These are phyloP conservation scores for Drosophila mimica DNA, from an alignment of 2,888 invertebrate genomes.

Conservation along the genomic window DNA sequence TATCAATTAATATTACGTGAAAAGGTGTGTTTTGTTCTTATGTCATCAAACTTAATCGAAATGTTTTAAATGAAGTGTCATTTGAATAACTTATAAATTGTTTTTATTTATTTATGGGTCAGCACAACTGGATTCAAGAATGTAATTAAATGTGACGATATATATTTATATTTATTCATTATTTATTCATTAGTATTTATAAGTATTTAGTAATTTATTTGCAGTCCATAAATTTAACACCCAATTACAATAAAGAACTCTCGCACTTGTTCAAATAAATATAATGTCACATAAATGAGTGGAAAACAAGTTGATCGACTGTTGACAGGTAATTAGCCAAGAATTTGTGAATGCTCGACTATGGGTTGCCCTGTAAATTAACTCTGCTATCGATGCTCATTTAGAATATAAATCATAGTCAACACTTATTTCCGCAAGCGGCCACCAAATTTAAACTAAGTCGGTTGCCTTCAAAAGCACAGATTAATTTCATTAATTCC, in stretches of 20 bases:
- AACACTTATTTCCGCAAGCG: background rate
- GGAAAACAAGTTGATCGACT: background rate
- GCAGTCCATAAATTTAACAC: background rate
- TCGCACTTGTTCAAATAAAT: background rate
- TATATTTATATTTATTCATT: too few relatives aligned
- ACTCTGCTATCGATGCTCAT: background rate
- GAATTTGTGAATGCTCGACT: background rate
- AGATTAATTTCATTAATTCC: background rate
- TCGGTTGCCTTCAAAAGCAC: background rate
- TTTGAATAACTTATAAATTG: constrained; percentile 15
- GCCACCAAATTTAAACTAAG: background rate
- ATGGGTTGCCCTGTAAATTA: background rate
- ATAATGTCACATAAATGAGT: background rate
- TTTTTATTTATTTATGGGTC: constrained; percentile 5
- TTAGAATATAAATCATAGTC: background rate
- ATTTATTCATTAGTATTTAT: too few relatives aligned
- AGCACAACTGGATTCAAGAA: background rate
- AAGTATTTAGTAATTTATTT: background rate
- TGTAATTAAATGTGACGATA: background rate
- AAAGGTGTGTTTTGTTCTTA: constrained; percentile 36
- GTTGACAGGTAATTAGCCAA: constrained; percentile 4
- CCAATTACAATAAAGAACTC: background rate
- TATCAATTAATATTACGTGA: constrained; percentile 14
- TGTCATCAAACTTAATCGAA: constrained; percentile 17
- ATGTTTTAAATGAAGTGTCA: constrained; percentile 9